Evolutionary conservation across 2,797 vertebrate species (phyloP), one percentile per base, ranked within the genome.

Genomic region (Melanitta fusca): DNA sequence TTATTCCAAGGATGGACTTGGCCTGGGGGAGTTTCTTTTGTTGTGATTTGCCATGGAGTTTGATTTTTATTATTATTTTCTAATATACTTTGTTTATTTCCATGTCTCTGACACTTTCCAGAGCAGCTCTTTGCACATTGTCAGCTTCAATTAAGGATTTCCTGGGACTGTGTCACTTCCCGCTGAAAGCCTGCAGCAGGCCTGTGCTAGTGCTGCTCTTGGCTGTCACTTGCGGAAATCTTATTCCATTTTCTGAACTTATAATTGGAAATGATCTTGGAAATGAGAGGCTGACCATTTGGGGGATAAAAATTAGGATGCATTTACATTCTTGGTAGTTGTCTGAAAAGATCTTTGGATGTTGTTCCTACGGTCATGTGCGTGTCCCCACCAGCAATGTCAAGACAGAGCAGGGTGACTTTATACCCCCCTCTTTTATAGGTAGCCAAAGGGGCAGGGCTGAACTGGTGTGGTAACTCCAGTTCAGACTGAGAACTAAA

Each of bases 91-190:
- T 2, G 1, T 88, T 88, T 91, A 58, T 85, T 85, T 93, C 49
- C 56, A 21, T 57, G 28, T 60, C 66, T 94, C 78, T 85, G 81
- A 89, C 70, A 20, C n/a, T 91, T 95, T 83, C 90, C 88, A 96
- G 73, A 85, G 51, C 39, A 89, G 41, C 21, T 91, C 20, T 85
- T 93, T 88, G 71, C 70, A 70, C 75, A 65, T 19, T 89, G 79
- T 96, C 72, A 54, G 10, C 57, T 91, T 88, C 64, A 88, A 0
- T 80, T 85, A 85, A 78, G 41, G 45, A 77, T 90, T 88, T 93
- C 21, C 64, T 80, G 54, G 57, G 57, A 71, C 39, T 69, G 24
- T 38, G 54, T 62, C 79, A 79, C 80, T 89, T 91, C 32, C 80
- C 60, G 43, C 36, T 77, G n/a, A 5, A 21, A 71, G 47, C 56